These are phyloP conservation scores for Dendroctonus valens DNA, from an alignment of 1,140 invertebrate species.

Conservation along the genomic window DNA sequence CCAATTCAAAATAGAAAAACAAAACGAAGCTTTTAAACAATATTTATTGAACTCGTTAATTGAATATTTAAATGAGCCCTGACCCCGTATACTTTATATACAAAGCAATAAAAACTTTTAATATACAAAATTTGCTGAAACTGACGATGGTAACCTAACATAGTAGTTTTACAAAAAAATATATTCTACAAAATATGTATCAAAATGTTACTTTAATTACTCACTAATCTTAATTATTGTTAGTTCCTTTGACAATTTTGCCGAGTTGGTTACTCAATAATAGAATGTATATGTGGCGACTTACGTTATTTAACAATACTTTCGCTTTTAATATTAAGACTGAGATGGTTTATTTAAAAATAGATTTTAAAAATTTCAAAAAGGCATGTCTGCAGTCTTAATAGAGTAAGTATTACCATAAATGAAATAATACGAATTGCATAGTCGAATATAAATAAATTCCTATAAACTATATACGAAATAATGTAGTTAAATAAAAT, in stretches of 20 bases:
- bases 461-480: constrained; percentile 18
- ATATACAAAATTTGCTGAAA: constrained; percentile 42
- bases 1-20: neutral
- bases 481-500: constrained; percentile 6
- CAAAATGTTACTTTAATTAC: constrained; percentile 36
- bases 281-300: neutral
- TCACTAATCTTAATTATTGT: constrained; percentile 34
- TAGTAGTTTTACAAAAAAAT: constrained; percentile 40
- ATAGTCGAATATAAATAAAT: constrained; percentile 23
- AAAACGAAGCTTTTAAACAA: constrained; percentile 10
- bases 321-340: constrained; percentile 23
- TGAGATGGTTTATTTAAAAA: constrained; percentile 2
- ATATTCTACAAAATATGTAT: constrained; percentile 44
- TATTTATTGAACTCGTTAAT: constrained; percentile 41
- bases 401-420: constrained; percentile 18
- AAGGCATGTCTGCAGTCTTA: constrained; percentile 29
- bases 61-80: constrained; percentile 39
- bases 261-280: constrained; percentile 16
- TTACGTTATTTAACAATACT: constrained; percentile 26
- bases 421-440: constrained; percentile 26
- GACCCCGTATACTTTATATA: constrained; percentile 37
- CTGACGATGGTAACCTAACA: constrained; percentile 35
- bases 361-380: constrained; percentile 3
- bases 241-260: constrained; percentile 28
- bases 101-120: constrained; percentile 36